Percentiles rank a stretch among this genome's conserved stretches.
Conservation (phyloP, 2,797 vertebrate species). For the Arremon brunneinucha region DNA sequence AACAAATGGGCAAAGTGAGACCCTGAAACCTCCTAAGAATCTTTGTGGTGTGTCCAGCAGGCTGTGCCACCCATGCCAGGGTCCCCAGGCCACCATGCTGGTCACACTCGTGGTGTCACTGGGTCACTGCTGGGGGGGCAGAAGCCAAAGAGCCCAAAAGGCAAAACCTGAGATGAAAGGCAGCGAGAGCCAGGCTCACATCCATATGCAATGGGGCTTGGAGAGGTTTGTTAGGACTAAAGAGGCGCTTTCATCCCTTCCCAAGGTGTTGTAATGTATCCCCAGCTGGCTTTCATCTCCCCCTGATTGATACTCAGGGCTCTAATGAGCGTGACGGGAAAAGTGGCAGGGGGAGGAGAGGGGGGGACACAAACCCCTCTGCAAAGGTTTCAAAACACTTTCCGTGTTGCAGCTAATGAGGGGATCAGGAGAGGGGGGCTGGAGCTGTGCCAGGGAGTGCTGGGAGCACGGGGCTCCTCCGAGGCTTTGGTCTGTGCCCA, state of each 20-base stretch:
- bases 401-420: slow-evolving; percentile 32
- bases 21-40: background rate
- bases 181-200: background rate
- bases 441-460: rapidly evolving
- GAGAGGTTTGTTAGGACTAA: slow-evolving; percentile 67
- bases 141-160: background rate
- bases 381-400: slow-evolving; percentile 41
- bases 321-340: slow-evolving; percentile 70
- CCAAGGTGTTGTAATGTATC: slow-evolving; percentile 67
- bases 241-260: slow-evolving; percentile 70
- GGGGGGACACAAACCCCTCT: background rate
- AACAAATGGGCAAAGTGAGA: background rate
- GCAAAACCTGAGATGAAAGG: slow-evolving; percentile 56
- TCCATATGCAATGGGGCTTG: slow-evolving; percentile 46
- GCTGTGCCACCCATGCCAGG: background rate
- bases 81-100: rapidly evolving
- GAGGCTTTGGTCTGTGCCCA: background rate
- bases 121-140: rapidly evolving
- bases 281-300: slow-evolving; percentile 69
- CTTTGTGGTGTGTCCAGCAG: background rate
- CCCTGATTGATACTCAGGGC: slow-evolving; percentile 61
- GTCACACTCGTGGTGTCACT: rapidly evolving
- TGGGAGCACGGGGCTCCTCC: rapidly evolving
- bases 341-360: background rate
- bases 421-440: background rate